A percentile compares a stretch with the other conserved stretches of the same genome.
Conservation (phyloP, 2,797 vertebrate species). For the Urocyon cinereoargenteus region DNA sequence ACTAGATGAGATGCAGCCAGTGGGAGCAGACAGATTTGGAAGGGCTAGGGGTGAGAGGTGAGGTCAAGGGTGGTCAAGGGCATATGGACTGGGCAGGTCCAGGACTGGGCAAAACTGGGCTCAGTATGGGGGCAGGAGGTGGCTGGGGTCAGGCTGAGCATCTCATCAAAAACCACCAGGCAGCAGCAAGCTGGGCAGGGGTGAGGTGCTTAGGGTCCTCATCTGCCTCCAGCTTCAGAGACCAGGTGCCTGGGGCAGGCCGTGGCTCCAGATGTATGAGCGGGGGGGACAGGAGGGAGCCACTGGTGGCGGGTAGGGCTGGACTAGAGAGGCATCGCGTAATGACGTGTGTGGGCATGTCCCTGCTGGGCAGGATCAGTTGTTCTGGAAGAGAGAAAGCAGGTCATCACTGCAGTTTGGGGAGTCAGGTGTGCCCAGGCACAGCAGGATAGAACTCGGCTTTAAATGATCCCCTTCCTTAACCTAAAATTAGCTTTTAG, state of each 20-base stretch:
- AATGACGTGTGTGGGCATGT: not conserved
- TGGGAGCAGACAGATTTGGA: not conserved
- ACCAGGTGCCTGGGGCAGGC: not conserved
- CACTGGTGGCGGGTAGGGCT: not conserved
- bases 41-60: not conserved
- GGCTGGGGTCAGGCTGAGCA: not conserved
- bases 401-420: not conserved
- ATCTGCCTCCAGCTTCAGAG: not conserved
- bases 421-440: not conserved
- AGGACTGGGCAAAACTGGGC: not conserved
- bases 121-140: not conserved
- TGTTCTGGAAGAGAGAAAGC: not conserved
- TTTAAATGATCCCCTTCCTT: not conserved
- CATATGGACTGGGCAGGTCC: not conserved
- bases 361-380: not conserved
- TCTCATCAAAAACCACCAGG: not conserved
- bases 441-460: not conserved
- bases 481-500: not conserved
- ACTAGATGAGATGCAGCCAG: not conserved
- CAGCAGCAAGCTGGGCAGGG: not conserved
- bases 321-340: not conserved
- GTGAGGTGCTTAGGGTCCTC: not conserved
- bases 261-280: not conserved
- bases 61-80: not conserved
- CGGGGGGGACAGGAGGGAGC: not conserved